Evolutionary conservation across 1,140 invertebrate genomes (phyloP).

Genomic region (Zeugodacus cucurbitae): DNA sequence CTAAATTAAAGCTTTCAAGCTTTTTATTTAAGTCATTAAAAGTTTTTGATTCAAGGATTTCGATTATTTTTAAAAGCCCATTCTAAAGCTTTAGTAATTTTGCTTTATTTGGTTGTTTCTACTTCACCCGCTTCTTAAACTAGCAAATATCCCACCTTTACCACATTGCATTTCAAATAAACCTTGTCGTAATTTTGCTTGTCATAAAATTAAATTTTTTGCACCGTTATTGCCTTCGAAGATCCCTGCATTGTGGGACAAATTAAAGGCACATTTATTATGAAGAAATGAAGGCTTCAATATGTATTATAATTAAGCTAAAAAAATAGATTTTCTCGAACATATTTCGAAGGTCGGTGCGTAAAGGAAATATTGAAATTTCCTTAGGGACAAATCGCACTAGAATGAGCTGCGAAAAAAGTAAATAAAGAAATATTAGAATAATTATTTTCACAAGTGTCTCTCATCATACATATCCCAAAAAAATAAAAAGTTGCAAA

Average conservation of each 20-base stretch:
- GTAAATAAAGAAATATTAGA: not conserved
- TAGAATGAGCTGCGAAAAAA: not conserved
- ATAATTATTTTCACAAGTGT: not conserved
- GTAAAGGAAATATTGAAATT: not conserved
- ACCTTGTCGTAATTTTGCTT: constrained; percentile 45
- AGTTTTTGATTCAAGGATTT: too few species aligned
- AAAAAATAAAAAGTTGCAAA: not conserved
- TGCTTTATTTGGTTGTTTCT: constrained; percentile 51
- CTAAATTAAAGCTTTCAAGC: too few species aligned
- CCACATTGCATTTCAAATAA: not conserved
- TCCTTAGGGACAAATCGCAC: not conserved
- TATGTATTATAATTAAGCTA: not conserved
- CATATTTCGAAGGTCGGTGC: constrained; percentile 65
- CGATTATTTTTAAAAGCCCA: too few species aligned
- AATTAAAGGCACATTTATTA: not conserved
- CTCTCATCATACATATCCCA: not conserved
- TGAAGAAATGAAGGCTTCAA: not conserved
- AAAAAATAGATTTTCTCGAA: constrained; percentile 65
- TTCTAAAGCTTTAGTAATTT: too few species aligned
- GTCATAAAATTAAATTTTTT: constrained; percentile 13
- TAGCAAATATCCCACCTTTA: constrained; percentile 5
- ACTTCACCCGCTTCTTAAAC: constrained; percentile 60
- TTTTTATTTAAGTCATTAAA: too few species aligned
- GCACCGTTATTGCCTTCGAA: not conserved
- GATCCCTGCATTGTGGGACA: not conserved